Conservation (phyloP, 2,888 invertebrate species). For the Lutraria lutraria region DNA sequence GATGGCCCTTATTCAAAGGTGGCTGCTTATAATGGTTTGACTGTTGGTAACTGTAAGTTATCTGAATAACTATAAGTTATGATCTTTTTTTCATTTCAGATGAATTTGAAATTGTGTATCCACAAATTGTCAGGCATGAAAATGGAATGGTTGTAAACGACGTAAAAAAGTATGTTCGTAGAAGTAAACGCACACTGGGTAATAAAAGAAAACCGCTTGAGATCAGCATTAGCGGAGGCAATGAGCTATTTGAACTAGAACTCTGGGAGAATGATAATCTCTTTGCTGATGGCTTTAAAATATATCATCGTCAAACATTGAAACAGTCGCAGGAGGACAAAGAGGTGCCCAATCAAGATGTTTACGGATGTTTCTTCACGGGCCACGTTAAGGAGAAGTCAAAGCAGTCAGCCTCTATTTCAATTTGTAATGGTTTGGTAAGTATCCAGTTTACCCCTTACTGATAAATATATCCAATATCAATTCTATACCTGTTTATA, state of each 20-base stretch:
- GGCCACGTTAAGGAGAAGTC: conserved; percentile 70
- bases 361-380: conserved; percentile 72
- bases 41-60: too few species aligned
- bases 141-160: conserved; percentile 61
- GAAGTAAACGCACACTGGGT: conserved; percentile 65
- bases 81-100: conserved; percentile 65
- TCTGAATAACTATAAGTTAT: too few species aligned
- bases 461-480: neutral
- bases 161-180: conserved; percentile 57
- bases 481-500: too few species aligned
- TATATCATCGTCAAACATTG: conserved; percentile 74
- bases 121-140: conserved; percentile 64
- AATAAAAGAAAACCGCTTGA: conserved; percentile 63
- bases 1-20: too few species aligned
- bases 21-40: too few species aligned
- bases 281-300: conserved; percentile 79
- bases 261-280: conserved; percentile 76
- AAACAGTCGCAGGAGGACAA: conserved; percentile 46
- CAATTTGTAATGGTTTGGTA: conserved; percentile 80
- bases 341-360: conserved; percentile 50
- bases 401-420: conserved; percentile 72
- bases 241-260: conserved; percentile 76
- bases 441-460: conserved; percentile 47
- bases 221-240: conserved; percentile 75
- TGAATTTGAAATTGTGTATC: conserved; percentile 66